Conservation (phyloP, 2,113 vertebrate species). For the Murina feae region DNA sequence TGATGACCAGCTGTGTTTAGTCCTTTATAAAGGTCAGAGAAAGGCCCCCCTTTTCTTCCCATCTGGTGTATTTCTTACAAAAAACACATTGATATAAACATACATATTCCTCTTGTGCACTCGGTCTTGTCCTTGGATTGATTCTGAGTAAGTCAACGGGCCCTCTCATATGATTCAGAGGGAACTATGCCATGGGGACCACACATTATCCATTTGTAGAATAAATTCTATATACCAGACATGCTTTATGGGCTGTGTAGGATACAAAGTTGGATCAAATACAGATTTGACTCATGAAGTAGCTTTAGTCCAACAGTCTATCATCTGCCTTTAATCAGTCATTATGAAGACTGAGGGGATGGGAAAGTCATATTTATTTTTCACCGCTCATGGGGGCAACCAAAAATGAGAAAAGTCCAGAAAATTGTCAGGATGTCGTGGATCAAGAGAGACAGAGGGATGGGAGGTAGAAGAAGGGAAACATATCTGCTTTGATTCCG, state of each 20-base stretch:
- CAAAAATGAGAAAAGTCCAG: background rate
- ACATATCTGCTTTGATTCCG: background rate
- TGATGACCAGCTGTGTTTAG: conserved; percentile 56
- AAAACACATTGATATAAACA: conserved; percentile 45
- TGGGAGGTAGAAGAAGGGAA: background rate
- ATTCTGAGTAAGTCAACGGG: background rate
- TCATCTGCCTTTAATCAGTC: background rate
- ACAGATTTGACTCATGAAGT: background rate
- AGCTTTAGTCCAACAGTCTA: background rate
- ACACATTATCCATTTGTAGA: conserved; percentile 38
- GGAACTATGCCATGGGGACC: background rate
- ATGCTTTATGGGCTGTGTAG: background rate
- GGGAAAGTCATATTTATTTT: background rate
- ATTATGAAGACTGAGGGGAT: background rate
- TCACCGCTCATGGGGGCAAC: background rate
- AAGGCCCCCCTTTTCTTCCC: background rate
- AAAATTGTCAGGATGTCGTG: background rate
- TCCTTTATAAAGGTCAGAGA: conserved; percentile 51
- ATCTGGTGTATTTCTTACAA: conserved; percentile 60
- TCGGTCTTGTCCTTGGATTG: background rate
- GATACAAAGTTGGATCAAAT: conserved; percentile 21
- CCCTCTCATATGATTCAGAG: conserved; percentile 26
- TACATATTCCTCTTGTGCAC: conserved; percentile 42
- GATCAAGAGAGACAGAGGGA: background rate
- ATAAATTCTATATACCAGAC: conserved; percentile 10